phyloP scores from a whole-genome alignment of 2,113 vertebrate genomes.

The Labrus mixtus region DNA sequence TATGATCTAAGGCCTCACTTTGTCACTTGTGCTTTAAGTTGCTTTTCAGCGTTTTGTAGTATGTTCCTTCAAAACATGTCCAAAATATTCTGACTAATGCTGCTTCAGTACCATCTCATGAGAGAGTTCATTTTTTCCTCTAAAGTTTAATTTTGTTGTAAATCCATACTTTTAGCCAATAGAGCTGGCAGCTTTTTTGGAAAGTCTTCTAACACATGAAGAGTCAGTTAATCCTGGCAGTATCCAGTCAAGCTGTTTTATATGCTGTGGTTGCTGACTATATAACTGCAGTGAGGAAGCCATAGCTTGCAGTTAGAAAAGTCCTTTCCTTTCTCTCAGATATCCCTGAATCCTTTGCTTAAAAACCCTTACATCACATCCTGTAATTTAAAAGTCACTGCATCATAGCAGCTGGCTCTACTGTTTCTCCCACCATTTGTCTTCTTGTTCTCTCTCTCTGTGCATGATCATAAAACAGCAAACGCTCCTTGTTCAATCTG shows the following conservation, averaged over 20 bases:
- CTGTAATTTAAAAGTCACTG: slow-evolving; percentile 13
- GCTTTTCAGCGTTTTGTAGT: background rate
- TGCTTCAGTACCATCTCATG: background rate
- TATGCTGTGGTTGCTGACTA: background rate
- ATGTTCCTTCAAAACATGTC: background rate
- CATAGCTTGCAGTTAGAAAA: background rate
- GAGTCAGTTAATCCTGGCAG: background rate
- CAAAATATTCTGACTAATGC: background rate
- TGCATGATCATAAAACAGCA: slow-evolving; percentile 21
- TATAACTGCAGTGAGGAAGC: background rate
- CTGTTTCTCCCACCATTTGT: slow-evolving; percentile 6
- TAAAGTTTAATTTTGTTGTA: background rate
- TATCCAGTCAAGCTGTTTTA: background rate
- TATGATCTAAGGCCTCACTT: background rate
- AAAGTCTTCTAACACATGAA: background rate
- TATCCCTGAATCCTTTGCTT: background rate
- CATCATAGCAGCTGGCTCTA: background rate
- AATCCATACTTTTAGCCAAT: background rate
- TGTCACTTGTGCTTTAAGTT: background rate
- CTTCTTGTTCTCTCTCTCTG: background rate
- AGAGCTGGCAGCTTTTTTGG: background rate
- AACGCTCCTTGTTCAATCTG: slow-evolving; percentile 24
- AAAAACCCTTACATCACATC: background rate
- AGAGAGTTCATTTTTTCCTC: background rate
- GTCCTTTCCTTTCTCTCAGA: background rate